Percentiles rank a stretch among this genome's conserved stretches.
These are phyloP conservation scores for Vireo griseus DNA, from an alignment of 2,797 vertebrate species.

Conservation along the genomic window DNA sequence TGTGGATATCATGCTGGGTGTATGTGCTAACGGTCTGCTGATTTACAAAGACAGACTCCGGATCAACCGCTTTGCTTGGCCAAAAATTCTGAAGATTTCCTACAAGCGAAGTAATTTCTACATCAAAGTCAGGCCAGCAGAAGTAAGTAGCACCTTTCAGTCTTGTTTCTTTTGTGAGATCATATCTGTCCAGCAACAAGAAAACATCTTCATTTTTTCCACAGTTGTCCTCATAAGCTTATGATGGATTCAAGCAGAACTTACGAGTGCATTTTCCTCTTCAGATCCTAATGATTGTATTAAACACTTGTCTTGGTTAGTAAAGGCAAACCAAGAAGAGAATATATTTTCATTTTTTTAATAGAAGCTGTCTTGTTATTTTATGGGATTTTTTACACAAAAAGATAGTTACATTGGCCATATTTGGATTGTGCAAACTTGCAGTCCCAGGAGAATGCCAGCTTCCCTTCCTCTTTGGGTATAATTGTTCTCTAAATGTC, in stretches of 20 bases:
- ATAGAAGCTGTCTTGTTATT: neutral
- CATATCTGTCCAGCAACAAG: neutral
- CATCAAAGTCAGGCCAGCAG: slow-evolving; percentile 97
- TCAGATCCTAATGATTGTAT: neutral
- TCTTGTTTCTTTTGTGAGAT: neutral
- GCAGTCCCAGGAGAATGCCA: neutral
- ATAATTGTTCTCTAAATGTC: neutral
- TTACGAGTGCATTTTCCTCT: neutral
- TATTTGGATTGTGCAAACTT: neutral
- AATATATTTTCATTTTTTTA: neutral
- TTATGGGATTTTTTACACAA: neutral
- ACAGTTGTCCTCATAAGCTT: neutral
- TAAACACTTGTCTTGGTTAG: neutral
- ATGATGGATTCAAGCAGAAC: neutral
- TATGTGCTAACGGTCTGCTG: slow-evolving; percentile 92
- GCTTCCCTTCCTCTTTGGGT: neutral
- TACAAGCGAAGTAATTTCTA: slow-evolving; percentile 98
- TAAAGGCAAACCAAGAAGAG: neutral
- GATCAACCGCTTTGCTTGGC: slow-evolving; percentile 98
- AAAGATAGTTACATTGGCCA: neutral
- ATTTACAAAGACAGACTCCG: slow-evolving; percentile 97
- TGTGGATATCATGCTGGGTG: slow-evolving; percentile 97
- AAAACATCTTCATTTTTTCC: neutral
- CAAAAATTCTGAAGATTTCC: slow-evolving; percentile 98
- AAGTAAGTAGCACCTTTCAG: slow-evolving; percentile 76